Base-by-base conservation (phyloP, 2,797 vertebrate species). In the Lagodon rhomboides region DNA sequence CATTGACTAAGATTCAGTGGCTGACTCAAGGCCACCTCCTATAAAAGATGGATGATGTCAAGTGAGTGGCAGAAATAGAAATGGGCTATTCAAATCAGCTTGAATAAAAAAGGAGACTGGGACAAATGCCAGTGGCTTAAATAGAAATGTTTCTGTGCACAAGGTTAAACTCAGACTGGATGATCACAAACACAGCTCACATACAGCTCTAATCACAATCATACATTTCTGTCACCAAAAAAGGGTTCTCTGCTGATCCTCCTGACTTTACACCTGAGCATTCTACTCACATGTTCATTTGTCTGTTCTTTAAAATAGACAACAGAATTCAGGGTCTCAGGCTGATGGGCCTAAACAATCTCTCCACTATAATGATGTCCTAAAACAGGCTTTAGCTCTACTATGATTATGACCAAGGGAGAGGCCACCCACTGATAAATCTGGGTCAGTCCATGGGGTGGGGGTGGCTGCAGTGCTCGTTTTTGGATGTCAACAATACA, bases 361-460 rank as follows among this genome's bases (percentile, higher is more conserved):
- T 46, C 20, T 61, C 50, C 7, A 68, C 51, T 56, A n/a, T 68
- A 81, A 68, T 38, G 18, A 66, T 73, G 68, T 69, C 58, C 61
- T 62, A 79, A 85, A 82, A 87, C 34, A 86, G 55, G 68, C 46
- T 73, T 67, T 69, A 56, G 58, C 68, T 69, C 61, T 11, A 51
- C 74, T 77, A 64, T 59, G 67, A 89, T 83, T 51, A 86, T 85
- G 69, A 89, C 80, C 83, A 20, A 43, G 68, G 56, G 51, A 85
- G 68, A 78, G 75, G 65, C 79, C 80, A 90, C 82, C 44, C 64
- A 68, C 84, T 85, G 76, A 67, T 85, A 82, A 91, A 93, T 92
- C 79, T 88, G 73, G 87, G 83, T 92, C 87, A 92, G 17, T 30
- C 60, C 27, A 62, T 76, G 34, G 74, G 75, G 76, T 66, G 68